Base-by-base conservation (phyloP, 2,113 vertebrate species). In the Malurus alboscapulatus region DNA sequence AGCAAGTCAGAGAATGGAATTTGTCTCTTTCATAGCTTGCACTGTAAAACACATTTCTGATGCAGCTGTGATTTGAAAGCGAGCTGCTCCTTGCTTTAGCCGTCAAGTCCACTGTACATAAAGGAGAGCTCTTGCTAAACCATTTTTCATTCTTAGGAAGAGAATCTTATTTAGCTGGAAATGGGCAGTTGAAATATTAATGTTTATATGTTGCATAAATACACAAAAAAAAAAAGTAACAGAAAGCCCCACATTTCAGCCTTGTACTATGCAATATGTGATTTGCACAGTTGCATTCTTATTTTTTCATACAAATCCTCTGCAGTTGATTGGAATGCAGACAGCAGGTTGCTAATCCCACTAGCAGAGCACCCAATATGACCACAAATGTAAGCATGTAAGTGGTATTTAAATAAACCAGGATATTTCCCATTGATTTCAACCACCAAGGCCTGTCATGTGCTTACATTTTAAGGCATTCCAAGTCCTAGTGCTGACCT, bases 1-100 rank as follows among this genome's bases (percentile, higher is more conserved):
- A 84, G 18, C 72, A 92, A 80, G 34, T 51, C 32, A 67, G 36
- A 69, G 21, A 80, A 80, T 0, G 32, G 38, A 90, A 63, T 86
- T 77, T 45, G 6, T 66, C 48, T 61, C 26, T 66, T 80, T 83
- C 67, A 59, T 14, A 66, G 29, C 22, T 86, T 44, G 47, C 7
- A n/a, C 17, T 26, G 26, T 34, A 83, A 80, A 82, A 79, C 14
- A 50, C n/a, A 66, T 66, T 65, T 82, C 22, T 68, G 47, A 66
- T 74, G 38, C 44, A 86, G 30, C 9, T 85, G 34, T 85, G 51
- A 83, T 66, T 93, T 69, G 10, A 54, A 90, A 95, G 36, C 42
- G 17, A 65, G n/a, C 32, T 22, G 6, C 30, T 88, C 38, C 30
- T 73, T 63, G 22, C 42, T 48, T 91, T 73, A 92, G 22, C 32